phyloP scores from a whole-genome alignment of 2,797 vertebrate genomes.

The Glyptemys insculpta region DNA sequence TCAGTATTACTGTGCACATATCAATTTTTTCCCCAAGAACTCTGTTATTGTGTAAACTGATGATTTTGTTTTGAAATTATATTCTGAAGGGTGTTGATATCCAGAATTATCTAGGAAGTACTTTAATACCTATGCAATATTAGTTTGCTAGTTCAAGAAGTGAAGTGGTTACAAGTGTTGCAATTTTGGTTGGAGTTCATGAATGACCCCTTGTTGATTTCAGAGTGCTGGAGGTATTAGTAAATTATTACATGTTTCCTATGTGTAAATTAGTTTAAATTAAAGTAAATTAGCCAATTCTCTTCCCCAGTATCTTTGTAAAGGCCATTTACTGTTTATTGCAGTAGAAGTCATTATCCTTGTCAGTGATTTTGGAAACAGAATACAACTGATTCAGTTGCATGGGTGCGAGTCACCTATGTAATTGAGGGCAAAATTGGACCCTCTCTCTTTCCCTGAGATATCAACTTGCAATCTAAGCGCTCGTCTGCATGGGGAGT shows the following conservation, averaged over 20 bases:
- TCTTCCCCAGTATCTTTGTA: constrained; percentile 24
- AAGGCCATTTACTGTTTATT: constrained; percentile 34
- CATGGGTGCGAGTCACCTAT: neutral
- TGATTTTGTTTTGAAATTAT: constrained; percentile 59
- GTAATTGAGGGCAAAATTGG: neutral
- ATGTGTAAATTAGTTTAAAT: constrained; percentile 37
- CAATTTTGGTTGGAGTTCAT: neutral
- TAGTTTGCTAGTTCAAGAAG: constrained; percentile 21
- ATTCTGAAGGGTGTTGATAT: constrained; percentile 26
- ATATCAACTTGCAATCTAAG: neutral
- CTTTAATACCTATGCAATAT: constrained; percentile 18
- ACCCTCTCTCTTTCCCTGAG: neutral
- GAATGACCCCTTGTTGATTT: constrained; percentile 57
- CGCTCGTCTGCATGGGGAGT: neutral
- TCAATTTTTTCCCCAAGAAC: neutral
- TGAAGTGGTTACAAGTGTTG: neutral
- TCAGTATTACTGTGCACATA: constrained; percentile 16
- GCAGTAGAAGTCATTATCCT: constrained; percentile 37
- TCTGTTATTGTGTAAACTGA: constrained; percentile 34
- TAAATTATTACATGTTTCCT: constrained; percentile 24
- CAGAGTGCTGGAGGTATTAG: neutral
- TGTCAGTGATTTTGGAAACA: constrained; percentile 29
- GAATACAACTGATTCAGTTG: neutral
- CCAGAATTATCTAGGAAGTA: constrained; percentile 37
- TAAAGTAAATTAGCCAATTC: constrained; percentile 41